Evolutionary conservation across 2,113 vertebrate species (phyloP).

Genomic region (Stomatorhinus ivindoensis): DNA sequence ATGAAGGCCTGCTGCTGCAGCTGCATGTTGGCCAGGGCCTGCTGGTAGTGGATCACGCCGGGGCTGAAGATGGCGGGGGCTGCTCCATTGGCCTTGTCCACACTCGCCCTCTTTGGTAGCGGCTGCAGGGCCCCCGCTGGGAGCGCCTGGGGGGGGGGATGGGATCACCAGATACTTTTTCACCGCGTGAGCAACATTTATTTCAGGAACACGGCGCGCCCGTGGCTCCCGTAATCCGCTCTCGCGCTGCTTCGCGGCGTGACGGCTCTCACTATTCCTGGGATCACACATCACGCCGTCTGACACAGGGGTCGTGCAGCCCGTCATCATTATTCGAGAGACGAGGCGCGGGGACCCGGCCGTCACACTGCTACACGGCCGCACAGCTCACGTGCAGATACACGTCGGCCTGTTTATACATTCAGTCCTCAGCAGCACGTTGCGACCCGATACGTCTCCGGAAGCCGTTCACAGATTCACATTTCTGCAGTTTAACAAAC

Average conservation of each 20-base stretch:
- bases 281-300: neutral
- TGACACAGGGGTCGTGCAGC: neutral
- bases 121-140: constrained; percentile 72
- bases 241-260: neutral
- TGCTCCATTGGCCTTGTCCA: constrained; percentile 90
- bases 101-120: constrained; percentile 86
- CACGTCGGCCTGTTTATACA: neutral
- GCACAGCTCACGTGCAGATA: neutral
- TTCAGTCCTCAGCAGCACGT: neutral
- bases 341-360: neutral
- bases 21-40: constrained; percentile 92
- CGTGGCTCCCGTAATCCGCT: neutral
- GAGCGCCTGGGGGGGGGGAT: constrained; percentile 46
- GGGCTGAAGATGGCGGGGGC: constrained; percentile 79
- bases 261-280: neutral
- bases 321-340: neutral
- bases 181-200: neutral
- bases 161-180: neutral
- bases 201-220: neutral
- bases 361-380: neutral
- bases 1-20: constrained; percentile 86
- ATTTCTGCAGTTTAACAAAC: neutral
- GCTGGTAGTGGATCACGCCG: constrained; percentile 95
- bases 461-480: neutral
- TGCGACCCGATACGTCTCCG: neutral